Evolutionary conservation across 2,888 invertebrate species (phyloP), one percentile per base, ranked within the genome.

Genomic region (Galeopsomyia nigrocyanea): DNA sequence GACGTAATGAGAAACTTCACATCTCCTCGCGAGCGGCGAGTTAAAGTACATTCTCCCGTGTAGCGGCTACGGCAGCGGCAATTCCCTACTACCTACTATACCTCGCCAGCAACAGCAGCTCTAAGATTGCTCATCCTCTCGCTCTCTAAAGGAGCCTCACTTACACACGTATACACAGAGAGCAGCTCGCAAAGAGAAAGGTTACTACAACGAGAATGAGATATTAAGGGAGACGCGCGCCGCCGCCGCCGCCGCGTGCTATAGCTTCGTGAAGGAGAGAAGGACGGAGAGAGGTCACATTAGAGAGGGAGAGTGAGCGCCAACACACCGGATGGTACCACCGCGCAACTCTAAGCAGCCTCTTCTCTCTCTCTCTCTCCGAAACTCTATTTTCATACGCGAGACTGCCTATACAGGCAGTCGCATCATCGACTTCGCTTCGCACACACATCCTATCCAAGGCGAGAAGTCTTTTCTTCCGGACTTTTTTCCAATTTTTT

Each of bases 141-240:
- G 66, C 62, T 71, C 61, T 65, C 66, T 61, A 58, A 21, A 50
- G 7, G 55, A 22, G 49, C 10, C 57, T 5, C 39, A 39, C 39
- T 39, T 39, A 39, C 63, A 51, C 70, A 19, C 46, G 19, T 26
- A 17, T 46, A 26, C 50, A 17, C 22, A 51, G 13, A 58, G n/a
- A n/a, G n/a, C n/a, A n/a, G 53, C 49, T 26, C 39, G n/a, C 62
- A 73, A 73, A 73, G 73, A 73, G 73, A 73, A 73, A 73, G 73
- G 73, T 69, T 69, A 73, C 68, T 39, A 46, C 56, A 61, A 73
- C 21, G 51, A 50, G 65, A 73, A 73, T 65, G 68, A 73, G 61
- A 73, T 69, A 65, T 68, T 68, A 73, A 73, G 68, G 63, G 72
- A 68, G 58, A 39, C 39, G 39, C 10, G 7, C 39, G 39, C 39